phyloP scores from a whole-genome alignment of 1,140 invertebrate species.

The Drosophila equinoxialis region DNA sequence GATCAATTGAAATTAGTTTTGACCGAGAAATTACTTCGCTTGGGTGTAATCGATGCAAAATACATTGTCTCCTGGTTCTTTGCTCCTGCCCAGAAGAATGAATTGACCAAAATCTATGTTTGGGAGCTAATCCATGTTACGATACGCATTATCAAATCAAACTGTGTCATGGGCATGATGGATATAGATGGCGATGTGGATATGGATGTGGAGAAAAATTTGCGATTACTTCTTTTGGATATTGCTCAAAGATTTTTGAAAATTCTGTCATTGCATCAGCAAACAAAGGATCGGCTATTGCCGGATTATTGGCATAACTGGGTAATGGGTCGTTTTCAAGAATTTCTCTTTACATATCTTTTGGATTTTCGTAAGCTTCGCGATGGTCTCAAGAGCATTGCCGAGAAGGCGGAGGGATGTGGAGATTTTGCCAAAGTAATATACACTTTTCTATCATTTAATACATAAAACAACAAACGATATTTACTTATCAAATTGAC shows the following conservation, averaged over 20 bases:
- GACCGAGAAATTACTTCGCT: slow-evolving; percentile 32
- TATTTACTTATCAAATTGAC: not conserved
- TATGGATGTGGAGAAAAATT: not conserved
- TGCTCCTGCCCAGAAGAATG: slow-evolving; percentile 15
- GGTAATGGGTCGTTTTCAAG: slow-evolving; percentile 46
- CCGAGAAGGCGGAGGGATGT: slow-evolving; percentile 13
- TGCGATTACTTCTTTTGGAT: slow-evolving; percentile 32
- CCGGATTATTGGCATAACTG: slow-evolving; percentile 47
- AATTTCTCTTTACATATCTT: slow-evolving; percentile 36
- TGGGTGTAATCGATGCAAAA: slow-evolving; percentile 26
- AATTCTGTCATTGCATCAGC: slow-evolving; percentile 7
- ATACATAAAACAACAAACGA: not conserved
- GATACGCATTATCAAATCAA: slow-evolving; percentile 26
- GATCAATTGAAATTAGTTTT: slow-evolving; percentile 43
- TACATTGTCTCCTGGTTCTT: slow-evolving; percentile 46
- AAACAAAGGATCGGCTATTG: not conserved
- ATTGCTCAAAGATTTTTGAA: slow-evolving; percentile 21
- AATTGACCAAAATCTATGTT: slow-evolving; percentile 51
- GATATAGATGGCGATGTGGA: no score
- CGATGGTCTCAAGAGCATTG: slow-evolving; percentile 20
- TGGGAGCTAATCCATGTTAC: slow-evolving; percentile 53
- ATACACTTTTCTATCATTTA: slow-evolving; percentile 31
- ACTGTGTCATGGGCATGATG: not conserved
- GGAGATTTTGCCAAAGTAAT: slow-evolving; percentile 24
- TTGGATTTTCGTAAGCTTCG: slow-evolving; percentile 30